Percentiles rank a stretch among this genome's conserved stretches.
Evolutionary conservation across 2,888 invertebrate species (phyloP).

Genomic region (Euplagia quadripunctaria): DNA sequence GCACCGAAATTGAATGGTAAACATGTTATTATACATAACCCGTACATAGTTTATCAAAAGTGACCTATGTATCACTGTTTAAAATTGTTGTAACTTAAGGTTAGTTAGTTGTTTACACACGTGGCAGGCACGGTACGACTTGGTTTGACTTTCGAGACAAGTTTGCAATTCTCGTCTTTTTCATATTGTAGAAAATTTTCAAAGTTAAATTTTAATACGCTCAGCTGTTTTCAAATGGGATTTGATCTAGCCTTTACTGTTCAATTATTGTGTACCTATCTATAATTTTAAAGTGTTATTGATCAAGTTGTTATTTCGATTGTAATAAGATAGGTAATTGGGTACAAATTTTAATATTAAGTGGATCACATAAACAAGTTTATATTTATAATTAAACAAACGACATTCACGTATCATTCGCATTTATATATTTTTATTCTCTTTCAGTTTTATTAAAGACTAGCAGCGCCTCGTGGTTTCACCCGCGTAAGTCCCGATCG

Average conservation of each 20-base stretch:
- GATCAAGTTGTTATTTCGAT: neutral
- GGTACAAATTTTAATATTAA: neutral
- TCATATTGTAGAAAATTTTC: neutral
- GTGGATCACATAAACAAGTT: neutral
- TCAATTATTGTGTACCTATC: neutral
- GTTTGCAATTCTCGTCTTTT: neutral
- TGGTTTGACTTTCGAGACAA: slow-evolving; percentile 7
- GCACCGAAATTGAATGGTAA: slow-evolving; percentile 60
- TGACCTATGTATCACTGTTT: slow-evolving; percentile 46
- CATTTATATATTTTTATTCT: too few relatives aligned
- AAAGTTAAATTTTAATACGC: neutral
- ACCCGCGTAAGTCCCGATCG: too few relatives aligned
- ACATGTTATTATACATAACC: slow-evolving; percentile 69
- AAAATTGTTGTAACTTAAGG: slow-evolving; percentile 34
- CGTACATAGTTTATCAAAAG: slow-evolving; percentile 64
- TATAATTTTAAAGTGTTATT: neutral
- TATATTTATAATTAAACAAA: neutral
- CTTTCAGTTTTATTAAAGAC: too few relatives aligned
- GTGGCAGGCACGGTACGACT: slow-evolving; percentile 16
- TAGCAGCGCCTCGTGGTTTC: too few relatives aligned
- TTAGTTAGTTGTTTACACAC: slow-evolving; percentile 33
- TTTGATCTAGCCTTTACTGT: neutral
- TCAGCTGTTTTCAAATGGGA: too few relatives aligned
- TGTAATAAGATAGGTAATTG: slow-evolving; percentile 3
- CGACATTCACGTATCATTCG: too few relatives aligned